Percentiles rank a stretch among this genome's conserved stretches.
phyloP scores from a whole-genome alignment of 2,888 invertebrate genomes.

The Brachyptera putata region DNA sequence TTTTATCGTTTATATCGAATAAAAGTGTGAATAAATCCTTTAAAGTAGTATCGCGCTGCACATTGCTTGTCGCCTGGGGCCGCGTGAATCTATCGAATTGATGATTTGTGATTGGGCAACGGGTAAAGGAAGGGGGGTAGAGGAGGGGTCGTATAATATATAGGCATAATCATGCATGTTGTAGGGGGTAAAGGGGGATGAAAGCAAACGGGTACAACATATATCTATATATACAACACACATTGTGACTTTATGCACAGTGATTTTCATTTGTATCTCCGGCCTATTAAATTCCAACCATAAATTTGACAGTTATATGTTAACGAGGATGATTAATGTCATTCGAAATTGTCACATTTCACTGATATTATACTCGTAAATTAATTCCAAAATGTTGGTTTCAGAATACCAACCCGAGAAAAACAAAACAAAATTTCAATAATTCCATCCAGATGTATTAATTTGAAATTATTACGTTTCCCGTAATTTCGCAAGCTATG shows the following conservation, averaged over 20 bases:
- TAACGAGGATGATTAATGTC: slow-evolving; percentile 9
- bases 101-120: neutral
- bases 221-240: too few relatives aligned
- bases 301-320: slow-evolving; percentile 12
- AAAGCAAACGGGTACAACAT: too few relatives aligned
- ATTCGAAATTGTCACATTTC: slow-evolving; percentile 13
- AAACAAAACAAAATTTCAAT: neutral
- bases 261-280: slow-evolving; percentile 14
- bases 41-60: slow-evolving; percentile 3
- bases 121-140: neutral
- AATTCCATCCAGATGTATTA: slow-evolving; percentile 6
- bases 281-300: slow-evolving; percentile 11
- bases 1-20: neutral
- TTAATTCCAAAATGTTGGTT: neutral
- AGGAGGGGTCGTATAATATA: neutral
- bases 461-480: slow-evolving; percentile 4
- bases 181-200: neutral
- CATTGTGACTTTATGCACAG: neutral
- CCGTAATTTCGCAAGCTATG: too few relatives aligned
- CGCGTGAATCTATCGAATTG: neutral
- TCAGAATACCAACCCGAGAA: neutral
- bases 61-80: neutral
- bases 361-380: slow-evolving; percentile 6
- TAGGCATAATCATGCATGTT: neutral
- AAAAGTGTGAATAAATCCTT: neutral